Evolutionary conservation across 2,797 vertebrate genomes (phyloP).

Genomic region (Aphelocoma californica): DNA sequence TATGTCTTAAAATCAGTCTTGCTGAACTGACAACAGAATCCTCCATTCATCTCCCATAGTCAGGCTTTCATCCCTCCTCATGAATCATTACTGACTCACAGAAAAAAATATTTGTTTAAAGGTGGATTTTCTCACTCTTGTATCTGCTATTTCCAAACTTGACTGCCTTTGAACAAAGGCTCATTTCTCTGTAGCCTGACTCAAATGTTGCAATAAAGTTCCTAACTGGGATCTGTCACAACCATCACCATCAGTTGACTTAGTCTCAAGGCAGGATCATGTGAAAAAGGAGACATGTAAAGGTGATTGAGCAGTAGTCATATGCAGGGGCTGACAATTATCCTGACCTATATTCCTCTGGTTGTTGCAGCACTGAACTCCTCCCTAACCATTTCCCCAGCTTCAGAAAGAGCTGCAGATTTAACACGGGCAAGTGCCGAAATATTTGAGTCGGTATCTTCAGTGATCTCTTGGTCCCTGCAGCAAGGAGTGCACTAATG

Average conservation of each 20-base stretch:
- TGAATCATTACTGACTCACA: not conserved
- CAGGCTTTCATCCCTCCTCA: not conserved
- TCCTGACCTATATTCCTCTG: not conserved
- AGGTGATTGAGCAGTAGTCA: not conserved
- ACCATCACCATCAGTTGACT: not conserved
- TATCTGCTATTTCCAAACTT: not conserved
- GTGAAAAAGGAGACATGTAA: not conserved
- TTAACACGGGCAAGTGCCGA: not conserved
- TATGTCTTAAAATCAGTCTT: not conserved
- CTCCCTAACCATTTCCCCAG: not conserved
- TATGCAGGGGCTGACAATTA: not conserved
- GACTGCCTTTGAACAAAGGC: slow-evolving; percentile 16
- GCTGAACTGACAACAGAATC: not conserved
- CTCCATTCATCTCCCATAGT: not conserved
- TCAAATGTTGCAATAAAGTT: not conserved
- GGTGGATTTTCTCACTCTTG: not conserved
- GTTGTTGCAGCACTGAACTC: not conserved
- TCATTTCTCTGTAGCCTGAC: not conserved
- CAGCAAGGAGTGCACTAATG: not conserved
- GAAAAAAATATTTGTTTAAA: slow-evolving; percentile 16
- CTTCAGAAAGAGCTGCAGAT: not conserved
- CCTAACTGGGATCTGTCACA: not conserved
- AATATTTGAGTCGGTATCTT: not conserved
- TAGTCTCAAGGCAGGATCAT: not conserved
- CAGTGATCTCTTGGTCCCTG: not conserved